Percentiles rank a stretch among this genome's conserved stretches.
Evolutionary conservation across 1,140 invertebrate species (phyloP).

Genomic region (Saxidomus purpurata): DNA sequence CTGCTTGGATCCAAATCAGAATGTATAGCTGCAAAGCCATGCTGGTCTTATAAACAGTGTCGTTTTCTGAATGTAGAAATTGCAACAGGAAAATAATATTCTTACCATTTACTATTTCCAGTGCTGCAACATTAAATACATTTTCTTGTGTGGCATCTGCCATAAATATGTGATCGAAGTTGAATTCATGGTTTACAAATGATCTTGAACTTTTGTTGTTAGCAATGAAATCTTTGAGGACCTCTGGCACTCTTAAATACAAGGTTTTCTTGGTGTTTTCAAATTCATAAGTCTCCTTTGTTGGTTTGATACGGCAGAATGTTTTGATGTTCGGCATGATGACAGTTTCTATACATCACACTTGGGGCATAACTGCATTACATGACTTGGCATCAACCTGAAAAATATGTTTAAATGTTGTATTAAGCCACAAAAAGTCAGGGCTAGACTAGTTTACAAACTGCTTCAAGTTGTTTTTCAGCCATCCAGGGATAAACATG

Average conservation of each 20-base stretch:
- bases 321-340: slow-evolving; percentile 84
- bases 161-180: slow-evolving; percentile 82
- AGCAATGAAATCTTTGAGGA: slow-evolving; percentile 70
- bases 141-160: slow-evolving; percentile 79
- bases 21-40: no score
- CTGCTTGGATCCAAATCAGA: no score
- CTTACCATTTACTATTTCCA: slow-evolving; percentile 82
- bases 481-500: no score
- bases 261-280: slow-evolving; percentile 76
- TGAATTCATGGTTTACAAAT: slow-evolving; percentile 81
- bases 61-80: no score
- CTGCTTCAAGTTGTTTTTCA: no score
- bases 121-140: slow-evolving; percentile 81
- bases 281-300: slow-evolving; percentile 78
- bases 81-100: no score
- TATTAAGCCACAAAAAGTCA: no score
- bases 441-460: no score
- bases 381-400: neutral
- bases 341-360: neutral
- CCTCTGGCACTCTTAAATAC: slow-evolving; percentile 79
- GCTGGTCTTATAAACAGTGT: no score
- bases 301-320: slow-evolving; percentile 83
- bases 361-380: neutral
- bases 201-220: slow-evolving; percentile 59
- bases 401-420: neutral